Evolutionary conservation across 2,797 vertebrate species (phyloP).

Genomic region (Enteromius trimaculatus): DNA sequence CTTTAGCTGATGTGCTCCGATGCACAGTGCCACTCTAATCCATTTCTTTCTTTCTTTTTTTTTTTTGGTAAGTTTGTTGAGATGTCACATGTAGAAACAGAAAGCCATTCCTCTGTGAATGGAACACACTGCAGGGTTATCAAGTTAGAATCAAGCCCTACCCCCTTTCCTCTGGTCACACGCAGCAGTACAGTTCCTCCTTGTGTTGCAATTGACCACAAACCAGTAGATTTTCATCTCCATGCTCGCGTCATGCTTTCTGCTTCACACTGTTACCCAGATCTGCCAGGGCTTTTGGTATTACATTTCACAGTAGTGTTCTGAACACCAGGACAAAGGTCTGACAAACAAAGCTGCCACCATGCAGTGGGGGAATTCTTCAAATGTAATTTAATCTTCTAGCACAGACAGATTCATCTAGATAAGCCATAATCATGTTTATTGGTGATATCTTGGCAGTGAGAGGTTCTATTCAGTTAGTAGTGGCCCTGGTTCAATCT

Average conservation of each 20-base stretch:
- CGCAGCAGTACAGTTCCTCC: constrained; percentile 63
- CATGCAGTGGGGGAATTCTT: background rate
- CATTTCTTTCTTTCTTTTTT: constrained; percentile 52
- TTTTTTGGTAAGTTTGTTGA: background rate
- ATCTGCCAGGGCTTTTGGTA: constrained; percentile 17
- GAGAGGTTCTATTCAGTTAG: background rate
- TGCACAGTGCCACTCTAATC: constrained; percentile 56
- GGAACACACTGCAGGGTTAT: constrained; percentile 58
- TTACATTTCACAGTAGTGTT: background rate
- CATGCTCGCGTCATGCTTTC: background rate
- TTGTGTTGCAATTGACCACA: constrained; percentile 61
- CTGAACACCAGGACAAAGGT: constrained; percentile 11
- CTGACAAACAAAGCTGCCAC: constrained; percentile 5
- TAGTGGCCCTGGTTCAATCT: background rate
- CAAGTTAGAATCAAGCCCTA: constrained; percentile 66
- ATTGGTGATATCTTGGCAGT: background rate
- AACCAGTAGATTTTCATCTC: constrained; percentile 24
- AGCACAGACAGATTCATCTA: background rate
- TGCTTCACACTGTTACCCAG: constrained; percentile 2
- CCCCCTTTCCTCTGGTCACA: constrained; percentile 68
- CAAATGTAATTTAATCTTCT: background rate
- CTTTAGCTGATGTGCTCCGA: constrained; percentile 40
- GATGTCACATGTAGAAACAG: constrained; percentile 35
- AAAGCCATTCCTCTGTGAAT: constrained; percentile 12
- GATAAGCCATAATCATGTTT: constrained; percentile 2